phyloP scores from a whole-genome alignment of 2,797 vertebrate genomes.

The Ciconia nigra region DNA sequence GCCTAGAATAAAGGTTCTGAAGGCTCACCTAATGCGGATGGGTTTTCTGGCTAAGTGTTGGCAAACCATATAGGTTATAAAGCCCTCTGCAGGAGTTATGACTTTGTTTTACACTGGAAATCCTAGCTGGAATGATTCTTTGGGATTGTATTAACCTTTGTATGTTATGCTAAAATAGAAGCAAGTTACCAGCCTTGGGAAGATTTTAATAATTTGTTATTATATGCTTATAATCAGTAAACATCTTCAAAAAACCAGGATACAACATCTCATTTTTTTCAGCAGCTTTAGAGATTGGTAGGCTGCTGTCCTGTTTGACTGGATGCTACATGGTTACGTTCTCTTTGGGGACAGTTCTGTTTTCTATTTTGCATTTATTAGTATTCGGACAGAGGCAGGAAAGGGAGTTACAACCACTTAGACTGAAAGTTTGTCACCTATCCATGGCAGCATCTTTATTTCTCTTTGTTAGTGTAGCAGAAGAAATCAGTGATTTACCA shows the following conservation, averaged over 20 bases:
- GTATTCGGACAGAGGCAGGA: background rate
- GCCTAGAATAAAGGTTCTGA: background rate
- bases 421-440: background rate
- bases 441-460: background rate
- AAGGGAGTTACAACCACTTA: background rate
- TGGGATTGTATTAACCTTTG: background rate
- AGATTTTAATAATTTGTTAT: background rate
- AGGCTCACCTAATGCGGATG: background rate
- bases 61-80: background rate
- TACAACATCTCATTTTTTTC: background rate
- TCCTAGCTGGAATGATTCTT: background rate
- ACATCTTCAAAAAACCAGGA: background rate
- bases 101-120: background rate
- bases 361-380: background rate
- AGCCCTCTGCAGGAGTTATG: background rate
- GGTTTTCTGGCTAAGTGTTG: background rate
- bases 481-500: background rate
- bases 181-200: background rate
- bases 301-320: background rate
- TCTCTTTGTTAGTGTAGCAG: background rate
- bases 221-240: background rate
- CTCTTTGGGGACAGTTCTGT: background rate
- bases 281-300: background rate
- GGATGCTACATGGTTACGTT: background rate
- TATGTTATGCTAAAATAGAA: background rate